Evolutionary conservation across 2,113 vertebrate genomes (phyloP), one percentile per base, ranked within the genome.

Genomic region (Dicrurus megarhynchus): DNA sequence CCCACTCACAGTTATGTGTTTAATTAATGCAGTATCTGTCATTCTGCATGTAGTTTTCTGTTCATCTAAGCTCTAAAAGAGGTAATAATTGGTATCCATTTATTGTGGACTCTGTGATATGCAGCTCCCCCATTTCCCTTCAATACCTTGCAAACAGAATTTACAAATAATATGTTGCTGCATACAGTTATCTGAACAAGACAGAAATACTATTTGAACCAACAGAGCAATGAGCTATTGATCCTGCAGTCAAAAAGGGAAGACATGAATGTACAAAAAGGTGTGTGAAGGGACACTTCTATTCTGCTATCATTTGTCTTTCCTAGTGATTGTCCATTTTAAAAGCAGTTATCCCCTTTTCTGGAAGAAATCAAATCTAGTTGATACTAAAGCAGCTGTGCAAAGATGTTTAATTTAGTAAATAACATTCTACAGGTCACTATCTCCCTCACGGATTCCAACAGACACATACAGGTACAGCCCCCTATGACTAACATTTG

Each of bases 161-260:
- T 86, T 67, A 91, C 49, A 88, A 79, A 71, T 17, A 93, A 74
- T 47, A 80, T 9, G 10, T 55, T 92, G 81, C 39, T 27, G 94
- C 41, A 68, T 33, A 88, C 79, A 73, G 82, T 95, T 95, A 95
- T 93, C 93, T 84, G 87, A 95, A 37, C 71, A 87, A 97, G 92
- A 90, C 64, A 96, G 85, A 92, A 84, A 41, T 77, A 87, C 71
- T 91, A 30, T 73, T 89, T 96, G 85, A 95, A 80, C 32, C 71
- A 92, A 89, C n/a, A 75, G 41, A 94, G 90, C 89, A 90, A 84
- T n/a, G 56, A 73, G 71, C 73, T 95, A 95, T 92, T 93, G 96
- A 97, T 97, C 59, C 90, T 64, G 21, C 60, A 94, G 80, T 75
- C 56, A 84, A 52, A 86, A 70, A 89, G 26, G 16, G 44, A 95